phyloP scores from a whole-genome alignment of 2,888 invertebrate species.

The Apotomis turbidana region DNA sequence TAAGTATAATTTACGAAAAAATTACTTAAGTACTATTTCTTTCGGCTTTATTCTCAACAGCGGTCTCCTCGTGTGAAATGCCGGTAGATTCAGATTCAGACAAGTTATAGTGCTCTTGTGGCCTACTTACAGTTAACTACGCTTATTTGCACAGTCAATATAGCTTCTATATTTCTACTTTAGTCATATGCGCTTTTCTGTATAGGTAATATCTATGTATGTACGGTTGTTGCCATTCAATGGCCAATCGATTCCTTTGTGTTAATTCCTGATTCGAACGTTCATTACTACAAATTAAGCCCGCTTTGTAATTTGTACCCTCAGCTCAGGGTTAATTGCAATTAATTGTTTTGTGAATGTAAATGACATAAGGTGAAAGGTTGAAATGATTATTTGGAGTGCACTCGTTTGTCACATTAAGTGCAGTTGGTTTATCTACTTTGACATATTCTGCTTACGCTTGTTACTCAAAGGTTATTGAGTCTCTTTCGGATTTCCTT shows the following conservation, averaged over 20 bases:
- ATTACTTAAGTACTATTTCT: too few relatives aligned
- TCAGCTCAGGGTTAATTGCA: constrained; percentile 51
- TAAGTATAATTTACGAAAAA: too few relatives aligned
- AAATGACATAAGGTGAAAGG: constrained; percentile 25
- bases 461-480: too few relatives aligned
- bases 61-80: too few relatives aligned
- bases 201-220: background rate
- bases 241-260: constrained; percentile 53
- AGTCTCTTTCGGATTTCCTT: too few relatives aligned
- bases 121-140: too few relatives aligned
- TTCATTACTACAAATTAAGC: constrained; percentile 64
- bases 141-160: too few relatives aligned
- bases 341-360: constrained; percentile 48
- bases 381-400: constrained; percentile 18
- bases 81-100: too few relatives aligned
- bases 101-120: too few relatives aligned
- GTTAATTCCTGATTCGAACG: constrained; percentile 62
- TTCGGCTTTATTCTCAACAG: too few relatives aligned
- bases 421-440: background rate
- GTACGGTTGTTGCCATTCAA: constrained; percentile 8
- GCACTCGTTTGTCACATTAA: constrained; percentile 4
- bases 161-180: too few relatives aligned
- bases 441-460: background rate
- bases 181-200: too few relatives aligned
- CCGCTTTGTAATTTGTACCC: constrained; percentile 60